Conservation (phyloP, 2,113 vertebrate genomes). For the Cyanoderma ruficeps region DNA sequence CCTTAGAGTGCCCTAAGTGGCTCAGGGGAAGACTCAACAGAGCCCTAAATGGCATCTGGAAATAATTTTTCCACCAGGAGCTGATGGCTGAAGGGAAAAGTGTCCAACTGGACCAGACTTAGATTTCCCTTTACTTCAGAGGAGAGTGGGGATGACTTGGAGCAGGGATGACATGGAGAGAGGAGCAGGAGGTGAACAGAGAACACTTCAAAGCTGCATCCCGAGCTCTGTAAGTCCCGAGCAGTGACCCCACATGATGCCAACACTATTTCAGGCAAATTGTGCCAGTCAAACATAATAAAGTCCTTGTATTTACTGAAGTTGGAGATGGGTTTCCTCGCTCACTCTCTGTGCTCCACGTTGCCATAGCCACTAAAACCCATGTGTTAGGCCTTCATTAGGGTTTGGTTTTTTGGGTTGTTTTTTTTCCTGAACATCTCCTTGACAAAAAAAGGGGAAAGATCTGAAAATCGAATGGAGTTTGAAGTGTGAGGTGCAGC, state of each 20-base stretch:
- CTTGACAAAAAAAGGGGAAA: not conserved
- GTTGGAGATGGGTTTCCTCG: not conserved
- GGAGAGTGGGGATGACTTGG: not conserved
- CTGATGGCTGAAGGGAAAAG: too few relatives aligned
- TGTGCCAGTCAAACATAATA: not conserved
- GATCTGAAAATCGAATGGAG: not conserved
- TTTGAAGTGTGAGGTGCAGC: not conserved
- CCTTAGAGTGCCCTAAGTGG: rapidly evolving
- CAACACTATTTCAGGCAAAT: not conserved
- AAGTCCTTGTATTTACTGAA: not conserved
- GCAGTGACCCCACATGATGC: not conserved
- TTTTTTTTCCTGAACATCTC: not conserved
- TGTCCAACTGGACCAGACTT: not conserved
- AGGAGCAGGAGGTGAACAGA: not conserved
- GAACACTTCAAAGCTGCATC: not conserved
- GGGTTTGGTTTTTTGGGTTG: not conserved
- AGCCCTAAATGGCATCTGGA: not conserved
- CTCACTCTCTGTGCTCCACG: not conserved
- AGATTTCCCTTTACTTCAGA: not conserved
- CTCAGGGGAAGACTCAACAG: not conserved
- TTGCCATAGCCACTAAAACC: not conserved
- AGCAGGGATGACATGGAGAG: not conserved
- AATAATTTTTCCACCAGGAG: not conserved
- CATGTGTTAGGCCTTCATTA: not conserved
- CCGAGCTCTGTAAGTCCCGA: not conserved